phyloP scores from a whole-genome alignment of 2,113 vertebrate species.

The Prunella fulvescens region DNA sequence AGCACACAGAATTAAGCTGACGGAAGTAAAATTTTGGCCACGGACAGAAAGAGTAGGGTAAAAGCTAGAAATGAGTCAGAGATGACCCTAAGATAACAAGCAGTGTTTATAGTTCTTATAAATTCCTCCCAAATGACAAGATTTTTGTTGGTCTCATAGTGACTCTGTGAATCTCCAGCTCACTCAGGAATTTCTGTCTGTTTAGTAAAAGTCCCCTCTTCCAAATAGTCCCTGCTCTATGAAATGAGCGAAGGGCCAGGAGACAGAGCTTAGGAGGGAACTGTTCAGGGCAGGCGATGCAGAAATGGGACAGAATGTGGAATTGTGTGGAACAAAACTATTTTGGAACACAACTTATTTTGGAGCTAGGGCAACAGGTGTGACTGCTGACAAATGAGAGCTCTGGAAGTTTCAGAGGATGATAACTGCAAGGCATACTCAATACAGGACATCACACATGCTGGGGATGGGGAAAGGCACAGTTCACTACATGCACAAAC shows the following conservation, averaged over 20 bases:
- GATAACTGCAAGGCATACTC: neutral
- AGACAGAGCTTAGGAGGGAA: neutral
- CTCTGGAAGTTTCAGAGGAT: neutral
- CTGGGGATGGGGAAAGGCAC: neutral
- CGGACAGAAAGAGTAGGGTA: neutral
- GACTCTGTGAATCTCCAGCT: neutral
- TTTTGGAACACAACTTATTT: neutral
- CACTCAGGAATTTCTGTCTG: neutral
- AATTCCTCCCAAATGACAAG: conserved; percentile 38
- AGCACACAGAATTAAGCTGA: conserved; percentile 11
- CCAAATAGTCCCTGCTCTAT: neutral
- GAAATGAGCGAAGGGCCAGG: neutral
- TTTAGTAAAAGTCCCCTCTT: neutral
- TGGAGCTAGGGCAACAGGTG: neutral
- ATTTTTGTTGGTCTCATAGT: neutral
- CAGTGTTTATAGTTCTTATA: conserved; percentile 36
- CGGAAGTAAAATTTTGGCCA: conserved; percentile 8
- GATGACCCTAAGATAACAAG: conserved; percentile 38
- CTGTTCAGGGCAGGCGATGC: neutral
- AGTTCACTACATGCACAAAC: neutral
- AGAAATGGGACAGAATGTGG: neutral
- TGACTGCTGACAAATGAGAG: neutral
- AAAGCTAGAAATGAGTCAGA: conserved; percentile 53
- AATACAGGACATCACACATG: neutral
- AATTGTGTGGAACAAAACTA: neutral